Percentiles rank a stretch among this genome's conserved stretches.
Conservation (phyloP, 2,888 invertebrate species). For the Oligia strigilis region DNA sequence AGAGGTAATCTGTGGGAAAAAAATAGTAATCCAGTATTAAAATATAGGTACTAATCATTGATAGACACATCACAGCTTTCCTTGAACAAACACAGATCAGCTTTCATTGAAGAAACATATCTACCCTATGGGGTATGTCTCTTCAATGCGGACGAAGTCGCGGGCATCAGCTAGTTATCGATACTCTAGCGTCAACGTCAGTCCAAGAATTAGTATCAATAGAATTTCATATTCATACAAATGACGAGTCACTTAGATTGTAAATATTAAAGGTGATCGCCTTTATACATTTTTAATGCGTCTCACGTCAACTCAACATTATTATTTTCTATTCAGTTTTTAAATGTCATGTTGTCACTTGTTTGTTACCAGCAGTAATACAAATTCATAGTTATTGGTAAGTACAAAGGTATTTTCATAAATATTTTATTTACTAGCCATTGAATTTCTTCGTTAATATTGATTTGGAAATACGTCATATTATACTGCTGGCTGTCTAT, state of each 20-base stretch:
- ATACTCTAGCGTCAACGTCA: background rate
- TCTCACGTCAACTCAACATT: slow-evolving; percentile 69
- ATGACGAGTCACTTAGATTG: slow-evolving; percentile 61
- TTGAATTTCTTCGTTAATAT: slow-evolving; percentile 28
- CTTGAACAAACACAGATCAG: too few species aligned
- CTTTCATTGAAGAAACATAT: too few species aligned
- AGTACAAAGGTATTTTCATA: slow-evolving; percentile 33
- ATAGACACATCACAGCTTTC: too few species aligned
- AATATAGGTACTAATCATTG: background rate
- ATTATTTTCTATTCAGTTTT: slow-evolving; percentile 66
- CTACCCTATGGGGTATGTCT: background rate
- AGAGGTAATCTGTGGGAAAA: background rate
- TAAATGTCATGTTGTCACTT: slow-evolving; percentile 65
- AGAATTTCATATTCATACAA: slow-evolving; percentile 64
- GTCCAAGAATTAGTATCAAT: slow-evolving; percentile 6
- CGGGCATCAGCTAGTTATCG: background rate
- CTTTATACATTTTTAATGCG: slow-evolving; percentile 69
- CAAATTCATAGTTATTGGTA: slow-evolving; percentile 57
- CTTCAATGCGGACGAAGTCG: background rate
- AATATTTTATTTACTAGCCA: slow-evolving; percentile 44
- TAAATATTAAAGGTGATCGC: slow-evolving; percentile 76
- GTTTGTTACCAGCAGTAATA: slow-evolving; percentile 54
- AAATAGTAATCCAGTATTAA: background rate
- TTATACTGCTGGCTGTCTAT: background rate
- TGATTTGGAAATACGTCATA: slow-evolving; percentile 15